Conservation (phyloP, 2,797 vertebrate species). For the Oreochromis grahami region DNA sequence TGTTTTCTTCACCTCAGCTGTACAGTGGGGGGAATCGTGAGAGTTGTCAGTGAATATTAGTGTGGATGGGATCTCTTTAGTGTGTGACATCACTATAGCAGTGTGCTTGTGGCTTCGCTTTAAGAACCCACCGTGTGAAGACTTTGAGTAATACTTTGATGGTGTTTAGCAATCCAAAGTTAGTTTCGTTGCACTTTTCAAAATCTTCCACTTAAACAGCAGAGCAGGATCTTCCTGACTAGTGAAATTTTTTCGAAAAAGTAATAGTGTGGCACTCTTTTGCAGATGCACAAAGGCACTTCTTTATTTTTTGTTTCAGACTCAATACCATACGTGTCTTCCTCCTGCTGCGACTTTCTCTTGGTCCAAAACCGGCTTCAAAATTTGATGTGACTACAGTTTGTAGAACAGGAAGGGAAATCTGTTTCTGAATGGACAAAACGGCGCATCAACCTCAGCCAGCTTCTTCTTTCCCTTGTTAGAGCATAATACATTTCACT, state of each 20-base stretch:
- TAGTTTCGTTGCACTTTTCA: not conserved
- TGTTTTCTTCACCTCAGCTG: not conserved
- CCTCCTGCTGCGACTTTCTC: not conserved
- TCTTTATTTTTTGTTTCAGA: not conserved
- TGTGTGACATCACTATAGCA: not conserved
- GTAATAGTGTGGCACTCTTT: not conserved
- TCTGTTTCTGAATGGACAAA: constrained; percentile 10
- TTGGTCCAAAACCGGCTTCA: constrained; percentile 1
- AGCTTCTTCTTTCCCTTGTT: constrained; percentile 24
- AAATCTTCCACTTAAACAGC: not conserved
- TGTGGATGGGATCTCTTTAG: not conserved
- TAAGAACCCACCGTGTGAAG: not conserved
- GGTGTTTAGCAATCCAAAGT: not conserved
- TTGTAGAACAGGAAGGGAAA: constrained; percentile 19
- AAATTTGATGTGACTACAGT: constrained; percentile 18
- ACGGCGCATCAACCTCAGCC: constrained; percentile 16
- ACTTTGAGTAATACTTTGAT: not conserved
- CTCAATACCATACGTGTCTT: not conserved
- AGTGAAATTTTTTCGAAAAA: not conserved
- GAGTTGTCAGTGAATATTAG: not conserved
- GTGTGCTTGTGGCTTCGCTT: not conserved
- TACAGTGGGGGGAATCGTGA: not conserved
- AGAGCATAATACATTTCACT: constrained; percentile 50
- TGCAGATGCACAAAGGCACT: not conserved
- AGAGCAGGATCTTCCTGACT: not conserved